A percentile compares a stretch with the other conserved stretches of the same genome.
These are phyloP conservation scores for Drosophila silvestris DNA, from an alignment of 2,888 invertebrate species.

Conservation along the genomic window DNA sequence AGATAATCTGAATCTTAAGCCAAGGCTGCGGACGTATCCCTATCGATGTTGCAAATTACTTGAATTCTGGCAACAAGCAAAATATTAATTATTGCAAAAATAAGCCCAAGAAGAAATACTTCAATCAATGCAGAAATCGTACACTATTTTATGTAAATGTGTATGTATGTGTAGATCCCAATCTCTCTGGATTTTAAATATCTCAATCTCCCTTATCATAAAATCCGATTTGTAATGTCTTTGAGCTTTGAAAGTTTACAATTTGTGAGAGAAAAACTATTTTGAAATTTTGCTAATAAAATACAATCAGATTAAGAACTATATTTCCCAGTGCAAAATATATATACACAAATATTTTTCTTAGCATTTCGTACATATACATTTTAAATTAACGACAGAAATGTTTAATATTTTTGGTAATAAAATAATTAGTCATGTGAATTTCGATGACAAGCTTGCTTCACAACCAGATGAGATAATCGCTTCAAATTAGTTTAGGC, in stretches of 20 bases:
- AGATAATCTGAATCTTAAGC: slow-evolving; percentile 53
- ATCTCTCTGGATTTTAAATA: background rate
- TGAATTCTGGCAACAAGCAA: slow-evolving; percentile 37
- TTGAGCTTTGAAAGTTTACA: background rate
- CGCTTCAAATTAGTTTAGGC: background rate
- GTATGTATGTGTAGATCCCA: background rate
- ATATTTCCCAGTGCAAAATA: background rate
- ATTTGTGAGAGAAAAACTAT: background rate
- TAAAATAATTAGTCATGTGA: background rate
- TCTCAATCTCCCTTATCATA: background rate
- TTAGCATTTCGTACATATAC: background rate
- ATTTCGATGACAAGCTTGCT: too few relatives aligned
- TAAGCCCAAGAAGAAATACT: too few relatives aligned
- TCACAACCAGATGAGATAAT: background rate
- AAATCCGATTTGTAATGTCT: background rate
- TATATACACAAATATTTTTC: background rate
- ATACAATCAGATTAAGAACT: background rate
- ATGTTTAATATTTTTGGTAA: background rate
- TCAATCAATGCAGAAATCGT: background rate
- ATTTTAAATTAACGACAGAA: background rate
- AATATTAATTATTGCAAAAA: background rate
- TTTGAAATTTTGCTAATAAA: background rate
- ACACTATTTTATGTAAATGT: background rate
- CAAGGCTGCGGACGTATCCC: slow-evolving; percentile 53
- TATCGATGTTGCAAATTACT: slow-evolving; percentile 70